These are phyloP conservation scores for Strix occidentalis DNA, from an alignment of 2,797 vertebrate genomes.

Conservation along the genomic window DNA sequence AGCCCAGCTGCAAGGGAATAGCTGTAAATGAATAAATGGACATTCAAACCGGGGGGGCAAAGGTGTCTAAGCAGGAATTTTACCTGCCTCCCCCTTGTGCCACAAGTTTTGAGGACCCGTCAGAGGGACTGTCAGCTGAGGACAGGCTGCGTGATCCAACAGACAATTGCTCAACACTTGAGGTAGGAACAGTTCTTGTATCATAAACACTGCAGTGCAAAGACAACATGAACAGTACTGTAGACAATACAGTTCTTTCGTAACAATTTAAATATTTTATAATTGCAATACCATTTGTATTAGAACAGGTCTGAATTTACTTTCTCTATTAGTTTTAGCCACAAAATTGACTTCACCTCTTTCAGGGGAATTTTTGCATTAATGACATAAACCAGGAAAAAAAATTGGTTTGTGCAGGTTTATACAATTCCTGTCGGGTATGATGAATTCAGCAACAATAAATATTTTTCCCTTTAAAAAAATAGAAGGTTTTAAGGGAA, in stretches of 20 bases:
- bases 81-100: background rate
- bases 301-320: background rate
- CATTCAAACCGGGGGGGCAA: background rate
- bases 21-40: background rate
- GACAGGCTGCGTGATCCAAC: background rate
- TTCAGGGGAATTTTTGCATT: background rate
- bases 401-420: background rate
- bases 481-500: background rate
- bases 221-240: background rate
- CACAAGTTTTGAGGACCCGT: background rate
- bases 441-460: background rate
- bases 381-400: background rate
- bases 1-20: background rate
- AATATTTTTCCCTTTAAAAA: background rate
- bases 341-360: background rate
- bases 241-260: background rate
- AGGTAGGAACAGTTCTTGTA: background rate
- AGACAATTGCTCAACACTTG: background rate
- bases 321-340: background rate
- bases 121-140: background rate
- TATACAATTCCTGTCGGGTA: background rate
- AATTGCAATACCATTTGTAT: background rate
- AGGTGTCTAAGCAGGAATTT: background rate
- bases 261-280: background rate
- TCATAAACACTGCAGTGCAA: background rate